Conservation (phyloP, 2,113 vertebrate species). For the Shinisaurus crocodilurus region DNA sequence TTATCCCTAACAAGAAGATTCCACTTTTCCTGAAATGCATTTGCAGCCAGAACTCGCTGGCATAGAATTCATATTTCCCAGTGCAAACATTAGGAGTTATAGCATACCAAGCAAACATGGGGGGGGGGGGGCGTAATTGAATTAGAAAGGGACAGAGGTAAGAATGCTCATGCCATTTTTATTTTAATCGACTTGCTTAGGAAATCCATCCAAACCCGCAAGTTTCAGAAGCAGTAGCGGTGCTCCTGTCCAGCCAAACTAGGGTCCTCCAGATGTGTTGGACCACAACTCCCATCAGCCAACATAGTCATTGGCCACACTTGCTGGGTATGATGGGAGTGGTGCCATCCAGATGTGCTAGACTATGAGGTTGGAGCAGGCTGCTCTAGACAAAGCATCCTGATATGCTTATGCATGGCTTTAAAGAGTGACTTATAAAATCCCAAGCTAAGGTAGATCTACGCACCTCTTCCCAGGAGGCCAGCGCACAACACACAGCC, state of each 20-base stretch:
- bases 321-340: too few relatives aligned
- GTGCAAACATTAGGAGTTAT: background rate
- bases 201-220: background rate
- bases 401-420: background rate
- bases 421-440: background rate
- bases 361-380: too few relatives aligned
- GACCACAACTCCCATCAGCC: too few relatives aligned
- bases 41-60: background rate
- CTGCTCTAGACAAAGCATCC: background rate
- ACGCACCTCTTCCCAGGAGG: background rate
- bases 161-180: background rate
- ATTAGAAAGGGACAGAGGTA: background rate
- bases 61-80: background rate
- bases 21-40: background rate
- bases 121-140: background rate
- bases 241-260: background rate
- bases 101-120: background rate
- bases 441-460: background rate
- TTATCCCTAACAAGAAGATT: background rate
- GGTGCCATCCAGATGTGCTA: too few relatives aligned
- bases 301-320: too few relatives aligned
- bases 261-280: too few relatives aligned
- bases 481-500: background rate
- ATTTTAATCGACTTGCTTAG: background rate
- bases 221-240: background rate